phyloP scores from a whole-genome alignment of 1,140 invertebrate species.

The Wiebesia pumilae region DNA sequence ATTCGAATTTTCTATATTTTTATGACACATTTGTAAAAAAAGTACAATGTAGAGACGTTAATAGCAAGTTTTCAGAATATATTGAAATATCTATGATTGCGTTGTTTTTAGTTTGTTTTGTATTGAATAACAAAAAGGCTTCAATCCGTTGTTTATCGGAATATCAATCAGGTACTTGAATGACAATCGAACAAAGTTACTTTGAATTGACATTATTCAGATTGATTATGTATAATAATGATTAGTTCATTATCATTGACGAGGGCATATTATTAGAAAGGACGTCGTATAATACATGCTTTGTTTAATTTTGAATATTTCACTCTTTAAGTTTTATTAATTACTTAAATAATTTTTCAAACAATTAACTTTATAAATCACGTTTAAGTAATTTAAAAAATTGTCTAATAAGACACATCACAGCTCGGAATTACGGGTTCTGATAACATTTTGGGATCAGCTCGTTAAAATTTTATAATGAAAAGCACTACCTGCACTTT shows the following conservation, averaged over 20 bases:
- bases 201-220: neutral
- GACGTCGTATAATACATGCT: neutral
- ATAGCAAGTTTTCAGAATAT: neutral
- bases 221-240: constrained; percentile 15
- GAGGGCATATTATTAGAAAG: neutral
- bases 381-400: neutral
- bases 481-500: neutral
- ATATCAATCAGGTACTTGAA: constrained; percentile 60
- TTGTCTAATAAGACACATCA: neutral
- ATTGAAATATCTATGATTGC: neutral
- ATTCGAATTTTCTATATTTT: no score
- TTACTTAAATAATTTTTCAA: neutral
- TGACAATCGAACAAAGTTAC: constrained; percentile 50
- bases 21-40: neutral
- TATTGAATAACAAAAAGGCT: constrained; percentile 56
- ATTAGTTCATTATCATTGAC: neutral
- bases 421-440: neutral
- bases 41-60: neutral
- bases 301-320: constrained; percentile 17
- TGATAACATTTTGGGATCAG: neutral
- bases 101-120: constrained; percentile 57
- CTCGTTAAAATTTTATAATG: neutral
- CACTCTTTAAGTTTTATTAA: neutral
- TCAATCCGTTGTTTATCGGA: constrained; percentile 56
- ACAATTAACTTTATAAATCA: neutral